phyloP scores from a whole-genome alignment of 2,113 vertebrate genomes.

The Opisthocomus hoazin region DNA sequence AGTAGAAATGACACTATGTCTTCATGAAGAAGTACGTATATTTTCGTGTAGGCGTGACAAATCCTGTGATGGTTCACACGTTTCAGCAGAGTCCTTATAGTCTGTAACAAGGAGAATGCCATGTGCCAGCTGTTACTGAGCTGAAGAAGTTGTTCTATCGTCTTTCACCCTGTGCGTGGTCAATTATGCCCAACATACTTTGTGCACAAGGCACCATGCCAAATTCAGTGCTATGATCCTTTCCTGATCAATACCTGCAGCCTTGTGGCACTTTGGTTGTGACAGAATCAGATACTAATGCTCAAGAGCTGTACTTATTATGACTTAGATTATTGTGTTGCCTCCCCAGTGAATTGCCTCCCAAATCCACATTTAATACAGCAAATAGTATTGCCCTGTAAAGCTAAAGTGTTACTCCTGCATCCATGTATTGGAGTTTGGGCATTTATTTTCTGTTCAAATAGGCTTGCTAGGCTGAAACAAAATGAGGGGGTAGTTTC shows the following conservation, averaged over 20 bases:
- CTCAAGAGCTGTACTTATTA: background rate
- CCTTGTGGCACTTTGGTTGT: background rate
- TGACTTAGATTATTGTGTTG: background rate
- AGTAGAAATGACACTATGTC: background rate
- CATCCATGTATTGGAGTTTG: background rate
- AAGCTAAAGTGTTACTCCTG: background rate
- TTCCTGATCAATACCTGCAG: background rate
- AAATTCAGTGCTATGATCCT: background rate
- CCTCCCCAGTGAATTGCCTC: background rate
- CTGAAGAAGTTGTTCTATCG: background rate
- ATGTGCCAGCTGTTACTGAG: background rate
- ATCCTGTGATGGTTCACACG: background rate
- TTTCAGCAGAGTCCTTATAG: background rate
- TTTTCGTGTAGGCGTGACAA: background rate
- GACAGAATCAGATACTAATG: background rate
- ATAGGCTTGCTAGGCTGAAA: background rate
- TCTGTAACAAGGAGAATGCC: background rate
- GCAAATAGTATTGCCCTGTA: background rate
- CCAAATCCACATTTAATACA: background rate
- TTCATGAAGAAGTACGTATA: background rate
- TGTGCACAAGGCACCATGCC: background rate
- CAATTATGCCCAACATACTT: background rate
- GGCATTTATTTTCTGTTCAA: background rate
- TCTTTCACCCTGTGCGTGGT: background rate
- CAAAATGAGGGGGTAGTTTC: background rate